Evolutionary conservation across 2,888 invertebrate genomes (phyloP), one percentile per base, ranked within the genome.

Genomic region (Subacronicta megacephala): DNA sequence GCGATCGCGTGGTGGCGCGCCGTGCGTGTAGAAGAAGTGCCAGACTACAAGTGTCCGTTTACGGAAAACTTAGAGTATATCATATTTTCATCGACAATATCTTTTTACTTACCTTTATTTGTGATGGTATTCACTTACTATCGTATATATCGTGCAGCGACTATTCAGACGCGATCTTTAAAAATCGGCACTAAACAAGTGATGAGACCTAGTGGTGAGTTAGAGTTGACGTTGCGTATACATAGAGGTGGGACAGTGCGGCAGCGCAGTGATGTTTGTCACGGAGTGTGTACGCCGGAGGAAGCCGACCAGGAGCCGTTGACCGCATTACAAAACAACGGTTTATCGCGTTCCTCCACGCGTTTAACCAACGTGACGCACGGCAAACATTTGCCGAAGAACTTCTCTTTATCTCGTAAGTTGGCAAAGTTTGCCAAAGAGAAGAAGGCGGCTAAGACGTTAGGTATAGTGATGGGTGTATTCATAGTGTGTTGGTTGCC

Each of bases 91-190:
- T 99, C 99, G 42, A 97, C 98, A 67, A 98, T 99, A 82, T 99
- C 99, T 16, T 99, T 99, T 93, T 99, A 99, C 90, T 95, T 99
- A 75, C 99, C 99, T 23, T 94, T 99, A 23, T 96, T 98, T 87
- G 98, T 99, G 54, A 99, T 99, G 98, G 97, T 99, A 71, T 99
- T 99, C 90, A 99, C 99, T 4, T 99, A 99, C 89, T 99, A 98
- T 89, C 96, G 98, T 73, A 99, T 99, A 77, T 99, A 99, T 92
- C 95, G 97, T 40, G 99, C 99, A 3, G 99, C 99, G 4, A 97
- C 97, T 2, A 97, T 97, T 77, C 99, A 99, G 91, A 98, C 98
- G 51, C 95, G 97, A 66, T 98, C 98, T 50, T 94, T 99, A 31
- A 97, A 98, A 83, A 95, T 98, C 60, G 99, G 99, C 59, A 97